phyloP scores from a whole-genome alignment of 2,888 invertebrate genomes.

The Caenorhabditis becei region DNA sequence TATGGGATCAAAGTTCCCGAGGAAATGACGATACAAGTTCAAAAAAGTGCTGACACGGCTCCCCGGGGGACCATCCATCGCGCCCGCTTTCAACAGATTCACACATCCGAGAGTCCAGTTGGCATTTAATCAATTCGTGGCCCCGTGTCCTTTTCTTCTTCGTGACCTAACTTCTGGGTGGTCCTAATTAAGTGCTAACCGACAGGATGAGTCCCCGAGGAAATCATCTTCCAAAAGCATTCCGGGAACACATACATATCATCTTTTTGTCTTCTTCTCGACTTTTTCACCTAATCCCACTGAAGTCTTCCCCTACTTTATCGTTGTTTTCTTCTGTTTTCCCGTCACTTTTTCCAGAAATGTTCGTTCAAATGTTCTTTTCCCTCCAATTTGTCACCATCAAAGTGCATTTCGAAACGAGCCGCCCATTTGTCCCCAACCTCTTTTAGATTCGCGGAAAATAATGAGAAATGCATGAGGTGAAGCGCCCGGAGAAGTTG shows the following conservation, averaged over 20 bases:
- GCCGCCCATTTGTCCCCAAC: neutral
- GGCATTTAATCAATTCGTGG: conserved; percentile 8
- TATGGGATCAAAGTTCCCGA: conserved; percentile 3
- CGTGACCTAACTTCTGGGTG: neutral
- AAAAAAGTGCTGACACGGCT: conserved; percentile 1
- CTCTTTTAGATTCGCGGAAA: conserved; percentile 54
- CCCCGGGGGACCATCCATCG: neutral
- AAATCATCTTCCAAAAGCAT: conserved; percentile 3
- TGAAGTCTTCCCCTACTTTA: neutral
- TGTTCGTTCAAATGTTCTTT: conserved; percentile 3
- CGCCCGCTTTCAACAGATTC: neutral
- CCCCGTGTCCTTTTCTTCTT: neutral
- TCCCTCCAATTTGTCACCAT: neutral
- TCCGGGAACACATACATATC: neutral
- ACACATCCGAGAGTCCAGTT: neutral
- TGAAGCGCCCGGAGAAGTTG: conserved; percentile 19
- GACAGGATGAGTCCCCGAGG: conserved; percentile 3
- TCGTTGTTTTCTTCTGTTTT: neutral
- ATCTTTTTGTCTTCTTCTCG: neutral
- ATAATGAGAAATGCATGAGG: conserved; percentile 57
- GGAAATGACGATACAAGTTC: neutral
- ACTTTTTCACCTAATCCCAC: conserved; percentile 13
- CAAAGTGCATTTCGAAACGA: conserved; percentile 38
- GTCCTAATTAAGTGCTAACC: conserved; percentile 35
- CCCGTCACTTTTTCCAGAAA: neutral